These are phyloP conservation scores for Myopa tessellatipennis DNA, from an alignment of 2,888 invertebrate genomes.

Conservation along the genomic window DNA sequence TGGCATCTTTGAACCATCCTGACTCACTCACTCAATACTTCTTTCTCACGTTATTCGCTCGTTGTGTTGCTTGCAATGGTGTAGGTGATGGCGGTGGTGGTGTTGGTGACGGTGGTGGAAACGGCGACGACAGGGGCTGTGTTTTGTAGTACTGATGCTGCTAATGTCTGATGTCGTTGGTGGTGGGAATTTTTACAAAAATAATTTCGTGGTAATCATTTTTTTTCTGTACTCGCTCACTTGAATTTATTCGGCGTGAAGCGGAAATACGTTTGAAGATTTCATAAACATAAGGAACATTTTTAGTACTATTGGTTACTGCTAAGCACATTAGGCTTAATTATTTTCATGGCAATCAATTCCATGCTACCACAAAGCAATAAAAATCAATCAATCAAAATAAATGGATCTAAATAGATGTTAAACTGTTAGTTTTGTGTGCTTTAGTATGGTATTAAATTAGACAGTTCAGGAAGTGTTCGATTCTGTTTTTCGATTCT, in stretches of 20 bases:
- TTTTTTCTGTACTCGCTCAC: slow-evolving; percentile 45
- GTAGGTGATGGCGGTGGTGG: slow-evolving; percentile 21
- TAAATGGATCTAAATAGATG: not conserved
- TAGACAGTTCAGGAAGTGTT: not conserved
- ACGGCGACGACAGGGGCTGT: slow-evolving; percentile 16
- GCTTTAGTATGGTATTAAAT: slow-evolving; percentile 5
- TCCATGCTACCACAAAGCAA: slow-evolving; percentile 12
- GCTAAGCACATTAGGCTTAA: slow-evolving; percentile 16
- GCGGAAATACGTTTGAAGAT: slow-evolving; percentile 49
- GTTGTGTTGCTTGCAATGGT: not conserved
- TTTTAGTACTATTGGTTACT: not conserved
- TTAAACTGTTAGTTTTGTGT: slow-evolving; percentile 19
- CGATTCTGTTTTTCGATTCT: too few relatives aligned
- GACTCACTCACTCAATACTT: not conserved
- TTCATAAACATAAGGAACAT: slow-evolving; percentile 33
- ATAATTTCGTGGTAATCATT: slow-evolving; percentile 40
- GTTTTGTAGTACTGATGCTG: slow-evolving; percentile 42
- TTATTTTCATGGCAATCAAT: slow-evolving; percentile 11
- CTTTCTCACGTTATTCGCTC: not conserved
- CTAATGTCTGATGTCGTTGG: slow-evolving; percentile 39
- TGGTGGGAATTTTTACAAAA: slow-evolving; percentile 35
- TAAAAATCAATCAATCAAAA: slow-evolving; percentile 24
- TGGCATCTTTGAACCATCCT: not conserved
- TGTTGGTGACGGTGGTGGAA: slow-evolving; percentile 31
- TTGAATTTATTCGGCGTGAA: slow-evolving; percentile 50